These are phyloP conservation scores for Drosophila algonquin DNA, from an alignment of 2,888 invertebrate genomes.

Conservation along the genomic window DNA sequence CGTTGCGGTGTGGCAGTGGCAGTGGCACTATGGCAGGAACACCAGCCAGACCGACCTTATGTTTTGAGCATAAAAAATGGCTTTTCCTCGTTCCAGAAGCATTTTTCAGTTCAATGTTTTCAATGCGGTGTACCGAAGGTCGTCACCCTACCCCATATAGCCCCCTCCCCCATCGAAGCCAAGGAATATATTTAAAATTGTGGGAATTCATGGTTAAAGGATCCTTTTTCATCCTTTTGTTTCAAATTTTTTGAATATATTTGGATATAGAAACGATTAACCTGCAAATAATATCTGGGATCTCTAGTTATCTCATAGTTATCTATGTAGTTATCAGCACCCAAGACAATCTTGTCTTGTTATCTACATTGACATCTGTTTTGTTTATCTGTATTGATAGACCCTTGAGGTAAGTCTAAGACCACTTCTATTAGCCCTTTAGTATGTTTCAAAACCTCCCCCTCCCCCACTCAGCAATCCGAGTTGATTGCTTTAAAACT, in stretches of 20 bases:
- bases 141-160: neutral
- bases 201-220: no score
- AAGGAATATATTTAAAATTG: neutral
- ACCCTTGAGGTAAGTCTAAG: neutral
- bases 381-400: no score
- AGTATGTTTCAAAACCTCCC: no score
- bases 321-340: no score
- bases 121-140: slow-evolving; percentile 5
- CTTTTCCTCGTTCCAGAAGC: slow-evolving; percentile 47
- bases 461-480: neutral
- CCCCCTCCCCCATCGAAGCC: neutral
- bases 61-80: slow-evolving; percentile 45
- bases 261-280: neutral
- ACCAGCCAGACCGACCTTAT: slow-evolving; percentile 31
- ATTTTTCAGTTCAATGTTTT: slow-evolving; percentile 68
- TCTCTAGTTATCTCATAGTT: no score
- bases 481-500: neutral
- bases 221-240: no score
- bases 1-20: slow-evolving; percentile 14
- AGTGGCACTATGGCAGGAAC: neutral
- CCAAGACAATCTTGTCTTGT: no score
- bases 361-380: no score
- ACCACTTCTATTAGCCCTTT: neutral
- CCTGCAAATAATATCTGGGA: no score
- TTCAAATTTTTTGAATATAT: no score